Conservation (phyloP, 2,113 vertebrate species). For the Halcyon malimbica region DNA sequence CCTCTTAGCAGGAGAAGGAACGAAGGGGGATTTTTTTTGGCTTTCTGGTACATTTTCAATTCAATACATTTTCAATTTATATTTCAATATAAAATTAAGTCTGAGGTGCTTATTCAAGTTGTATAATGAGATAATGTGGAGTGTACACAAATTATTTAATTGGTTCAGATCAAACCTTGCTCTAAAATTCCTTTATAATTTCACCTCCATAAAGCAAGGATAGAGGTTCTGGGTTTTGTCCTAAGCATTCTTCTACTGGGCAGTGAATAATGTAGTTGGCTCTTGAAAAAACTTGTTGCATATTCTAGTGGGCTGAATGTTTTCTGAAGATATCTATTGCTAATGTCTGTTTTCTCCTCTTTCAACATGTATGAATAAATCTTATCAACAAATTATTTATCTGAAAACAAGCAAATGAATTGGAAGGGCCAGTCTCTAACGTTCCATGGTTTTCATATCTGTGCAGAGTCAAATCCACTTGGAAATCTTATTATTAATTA, state of each 20-base stretch:
- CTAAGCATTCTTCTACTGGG: neutral
- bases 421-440: neutral
- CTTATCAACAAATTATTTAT: slow-evolving; percentile 14
- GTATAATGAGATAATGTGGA: neutral
- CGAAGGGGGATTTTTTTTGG: neutral
- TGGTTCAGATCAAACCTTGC: neutral
- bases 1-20: neutral
- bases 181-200: neutral
- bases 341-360: neutral
- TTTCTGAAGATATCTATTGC: neutral
- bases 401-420: neutral
- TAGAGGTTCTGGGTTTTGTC: neutral
- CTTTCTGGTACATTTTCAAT: neutral
- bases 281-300: neutral
- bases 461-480: neutral
- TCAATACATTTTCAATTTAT: neutral
- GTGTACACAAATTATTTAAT: neutral
- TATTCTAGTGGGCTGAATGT: neutral
- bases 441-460: neutral
- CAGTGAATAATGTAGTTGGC: neutral
- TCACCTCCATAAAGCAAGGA: neutral
- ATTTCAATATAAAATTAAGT: neutral
- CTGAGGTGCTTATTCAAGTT: neutral
- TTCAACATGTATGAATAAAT: neutral
- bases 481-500: slow-evolving; percentile 3